A percentile compares a stretch with the other conserved stretches of the same genome.
phyloP scores from a whole-genome alignment of 2,888 invertebrate species.

The Hypselothyrea guttata region DNA sequence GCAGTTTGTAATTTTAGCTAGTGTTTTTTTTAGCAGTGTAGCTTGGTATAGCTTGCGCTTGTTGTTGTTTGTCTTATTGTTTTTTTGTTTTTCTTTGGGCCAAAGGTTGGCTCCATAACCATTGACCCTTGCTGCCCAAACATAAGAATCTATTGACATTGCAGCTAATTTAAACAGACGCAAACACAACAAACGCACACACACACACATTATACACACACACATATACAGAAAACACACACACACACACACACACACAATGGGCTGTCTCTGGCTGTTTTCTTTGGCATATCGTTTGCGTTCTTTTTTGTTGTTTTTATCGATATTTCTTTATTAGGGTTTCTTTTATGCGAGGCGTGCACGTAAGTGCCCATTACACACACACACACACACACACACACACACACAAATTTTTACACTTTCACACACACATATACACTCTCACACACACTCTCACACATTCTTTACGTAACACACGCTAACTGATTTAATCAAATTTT shows the following conservation, averaged over 20 bases:
- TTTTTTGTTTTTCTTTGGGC: slow-evolving; percentile 45
- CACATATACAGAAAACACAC: slow-evolving; percentile 8
- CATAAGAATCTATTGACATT: slow-evolving; percentile 54
- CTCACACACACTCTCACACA: background rate
- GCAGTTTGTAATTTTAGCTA: no score
- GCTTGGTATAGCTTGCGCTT: slow-evolving; percentile 9
- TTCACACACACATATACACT: slow-evolving; percentile 31
- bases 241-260: slow-evolving; percentile 10
- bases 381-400: slow-evolving; percentile 7
- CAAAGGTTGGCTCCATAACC: slow-evolving; percentile 30
- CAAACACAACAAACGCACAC: slow-evolving; percentile 21
- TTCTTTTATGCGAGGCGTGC: slow-evolving; percentile 75
- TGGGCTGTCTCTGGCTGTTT: slow-evolving; percentile 24
- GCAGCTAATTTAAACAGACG: slow-evolving; percentile 60
- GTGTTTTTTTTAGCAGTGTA: no score
- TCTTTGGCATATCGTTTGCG: slow-evolving; percentile 32
- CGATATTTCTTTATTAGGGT: slow-evolving; percentile 75
- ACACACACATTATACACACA: slow-evolving; percentile 5
- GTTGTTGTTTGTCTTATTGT: background rate
- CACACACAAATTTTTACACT: background rate
- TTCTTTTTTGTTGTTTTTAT: slow-evolving; percentile 65
- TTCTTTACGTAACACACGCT: slow-evolving; percentile 64
- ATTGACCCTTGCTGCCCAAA: slow-evolving; percentile 36
- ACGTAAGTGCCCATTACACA: slow-evolving; percentile 69
- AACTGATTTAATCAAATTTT: slow-evolving; percentile 58